Evolutionary conservation across 2,888 invertebrate species (phyloP).

Genomic region (Automeris io): DNA sequence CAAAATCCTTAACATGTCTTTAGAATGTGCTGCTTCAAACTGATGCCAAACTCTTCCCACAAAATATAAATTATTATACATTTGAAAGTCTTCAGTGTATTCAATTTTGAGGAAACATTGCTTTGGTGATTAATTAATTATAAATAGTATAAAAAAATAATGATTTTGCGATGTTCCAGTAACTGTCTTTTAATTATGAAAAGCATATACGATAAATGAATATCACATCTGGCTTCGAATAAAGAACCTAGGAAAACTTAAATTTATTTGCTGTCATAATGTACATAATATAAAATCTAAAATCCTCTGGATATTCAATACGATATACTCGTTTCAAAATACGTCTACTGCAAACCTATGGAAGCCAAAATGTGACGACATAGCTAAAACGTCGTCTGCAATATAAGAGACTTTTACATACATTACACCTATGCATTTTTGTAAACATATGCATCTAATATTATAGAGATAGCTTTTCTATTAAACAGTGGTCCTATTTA

Average conservation of each 20-base stretch:
- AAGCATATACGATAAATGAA: conserved; percentile 45
- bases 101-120: neutral
- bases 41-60: conserved; percentile 11
- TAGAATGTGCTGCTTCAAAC: conserved; percentile 63
- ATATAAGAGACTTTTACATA: conserved; percentile 46
- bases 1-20: conserved; percentile 60
- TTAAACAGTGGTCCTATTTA: conserved; percentile 54
- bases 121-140: conserved; percentile 1
- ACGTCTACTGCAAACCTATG: conserved; percentile 43
- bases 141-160: conserved; percentile 1
- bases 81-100: neutral
- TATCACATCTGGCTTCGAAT: conserved; percentile 39
- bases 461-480: conserved; percentile 65
- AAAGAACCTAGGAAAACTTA: neutral
- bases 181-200: conserved; percentile 36
- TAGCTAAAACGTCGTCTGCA: conserved; percentile 46
- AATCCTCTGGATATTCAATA: conserved; percentile 36
- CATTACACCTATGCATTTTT: conserved; percentile 34
- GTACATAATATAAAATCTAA: conserved; percentile 51
- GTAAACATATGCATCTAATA: conserved; percentile 41
- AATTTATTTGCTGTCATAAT: neutral
- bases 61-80: neutral
- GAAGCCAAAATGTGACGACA: conserved; percentile 64
- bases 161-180: neutral
- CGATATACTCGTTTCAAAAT: conserved; percentile 15